These are phyloP conservation scores for Xestoiulus laeticollis DNA, from an alignment of 2,888 invertebrate species.

Conservation along the genomic window DNA sequence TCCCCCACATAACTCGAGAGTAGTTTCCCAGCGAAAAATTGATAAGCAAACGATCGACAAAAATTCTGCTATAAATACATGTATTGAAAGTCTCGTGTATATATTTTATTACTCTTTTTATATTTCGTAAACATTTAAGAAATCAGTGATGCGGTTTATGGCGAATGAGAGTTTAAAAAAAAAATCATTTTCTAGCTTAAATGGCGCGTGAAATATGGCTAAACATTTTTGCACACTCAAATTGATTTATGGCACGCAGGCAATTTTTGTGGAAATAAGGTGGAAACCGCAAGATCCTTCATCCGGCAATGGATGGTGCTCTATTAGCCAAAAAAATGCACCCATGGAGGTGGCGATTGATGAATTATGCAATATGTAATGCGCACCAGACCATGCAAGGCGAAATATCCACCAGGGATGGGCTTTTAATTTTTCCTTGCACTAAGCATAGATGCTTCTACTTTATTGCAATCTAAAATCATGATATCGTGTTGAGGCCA, in stretches of 20 bases:
- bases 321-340: conserved; percentile 31
- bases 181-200: conserved; percentile 49
- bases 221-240: conserved; percentile 46
- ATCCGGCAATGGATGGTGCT: neutral
- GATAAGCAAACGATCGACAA: conserved; percentile 18
- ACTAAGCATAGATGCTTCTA: neutral
- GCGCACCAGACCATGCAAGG: conserved; percentile 43
- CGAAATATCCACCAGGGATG: neutral
- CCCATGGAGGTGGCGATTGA: neutral
- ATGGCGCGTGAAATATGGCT: conserved; percentile 52
- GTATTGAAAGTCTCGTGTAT: neutral
- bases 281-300: conserved; percentile 15
- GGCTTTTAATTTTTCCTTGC: neutral
- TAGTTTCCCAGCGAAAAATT: neutral
- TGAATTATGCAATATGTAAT: conserved; percentile 34
- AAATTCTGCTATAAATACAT: neutral
- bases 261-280: neutral
- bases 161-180: neutral
- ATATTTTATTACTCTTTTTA: neutral
- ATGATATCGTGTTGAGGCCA: neutral
- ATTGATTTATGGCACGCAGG: conserved; percentile 45
- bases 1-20: neutral
- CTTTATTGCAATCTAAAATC: neutral
- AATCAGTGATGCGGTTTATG: conserved; percentile 47
- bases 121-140: conserved; percentile 47